A percentile compares a stretch with the other conserved stretches of the same genome.
phyloP scores from a whole-genome alignment of 2,113 vertebrate genomes.

The Procavia capensis region DNA sequence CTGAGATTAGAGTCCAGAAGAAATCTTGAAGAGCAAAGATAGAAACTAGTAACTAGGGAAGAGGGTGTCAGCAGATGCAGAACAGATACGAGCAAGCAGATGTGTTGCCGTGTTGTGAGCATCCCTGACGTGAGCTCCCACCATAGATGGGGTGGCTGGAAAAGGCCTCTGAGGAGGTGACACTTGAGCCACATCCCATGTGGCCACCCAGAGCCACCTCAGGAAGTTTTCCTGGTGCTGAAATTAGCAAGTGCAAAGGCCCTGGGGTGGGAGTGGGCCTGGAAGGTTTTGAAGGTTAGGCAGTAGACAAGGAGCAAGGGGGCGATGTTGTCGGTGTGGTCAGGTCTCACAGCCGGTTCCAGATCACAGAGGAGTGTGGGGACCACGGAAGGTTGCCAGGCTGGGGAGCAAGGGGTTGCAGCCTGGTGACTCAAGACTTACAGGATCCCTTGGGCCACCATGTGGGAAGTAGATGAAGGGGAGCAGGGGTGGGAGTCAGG shows the following conservation, averaged over 20 bases:
- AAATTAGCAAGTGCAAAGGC: not conserved
- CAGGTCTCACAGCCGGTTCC: not conserved
- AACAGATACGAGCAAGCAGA: not conserved
- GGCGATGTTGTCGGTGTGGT: fast-evolving
- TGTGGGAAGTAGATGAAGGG: too few relatives aligned
- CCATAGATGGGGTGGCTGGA: too few relatives aligned
- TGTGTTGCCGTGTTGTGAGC: fast-evolving
- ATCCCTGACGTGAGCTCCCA: too few relatives aligned
- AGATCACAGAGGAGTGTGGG: not conserved
- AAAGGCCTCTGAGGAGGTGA: not conserved
- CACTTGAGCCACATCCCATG: not conserved
- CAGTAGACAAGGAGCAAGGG: not conserved
- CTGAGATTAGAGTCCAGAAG: not conserved
- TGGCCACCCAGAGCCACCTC: not conserved
- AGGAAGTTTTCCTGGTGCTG: not conserved
- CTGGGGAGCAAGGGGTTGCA: not conserved
- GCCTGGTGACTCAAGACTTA: not conserved
- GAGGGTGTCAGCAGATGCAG: not conserved
- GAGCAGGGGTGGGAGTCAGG: not conserved
- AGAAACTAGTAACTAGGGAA: not conserved
- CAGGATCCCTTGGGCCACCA: not conserved
- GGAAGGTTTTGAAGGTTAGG: not conserved
- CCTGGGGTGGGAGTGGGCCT: too few relatives aligned
- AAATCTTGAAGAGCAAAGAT: not conserved
- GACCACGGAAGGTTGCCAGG: not conserved